These are phyloP conservation scores for Hesperophylax magnus DNA, from an alignment of 1,140 invertebrate genomes.

Conservation along the genomic window DNA sequence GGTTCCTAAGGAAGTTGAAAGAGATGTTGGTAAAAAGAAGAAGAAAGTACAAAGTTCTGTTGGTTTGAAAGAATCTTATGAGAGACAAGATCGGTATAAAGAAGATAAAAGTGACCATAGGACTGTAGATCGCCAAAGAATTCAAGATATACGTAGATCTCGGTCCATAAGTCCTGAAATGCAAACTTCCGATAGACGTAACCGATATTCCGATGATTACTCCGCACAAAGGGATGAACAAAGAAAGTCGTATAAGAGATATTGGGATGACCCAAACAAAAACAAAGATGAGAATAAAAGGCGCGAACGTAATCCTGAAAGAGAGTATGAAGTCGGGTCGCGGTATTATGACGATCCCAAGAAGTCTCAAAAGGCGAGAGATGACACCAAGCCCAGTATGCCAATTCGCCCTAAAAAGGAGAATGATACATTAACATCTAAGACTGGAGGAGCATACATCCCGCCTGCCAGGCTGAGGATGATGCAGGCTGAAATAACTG, in stretches of 20 bases:
- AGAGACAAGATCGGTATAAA: neutral
- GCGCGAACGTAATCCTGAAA: neutral
- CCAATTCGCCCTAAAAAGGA: conserved; percentile 71
- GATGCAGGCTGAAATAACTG: conserved; percentile 95
- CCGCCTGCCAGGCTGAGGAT: conserved; percentile 95
- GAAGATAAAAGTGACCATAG: neutral
- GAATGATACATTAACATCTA: conserved; percentile 82
- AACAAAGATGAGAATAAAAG: conserved; percentile 26
- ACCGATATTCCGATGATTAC: neutral
- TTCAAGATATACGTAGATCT: neutral
- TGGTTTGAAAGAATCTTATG: too few species aligned
- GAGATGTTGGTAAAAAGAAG: too few species aligned
- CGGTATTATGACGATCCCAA: conserved; percentile 51
- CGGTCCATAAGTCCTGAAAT: conserved; percentile 6
- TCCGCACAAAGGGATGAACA: conserved; percentile 17
- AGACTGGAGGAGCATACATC: conserved; percentile 97
- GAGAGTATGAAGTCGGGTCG: conserved; percentile 48
- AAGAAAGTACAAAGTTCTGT: too few species aligned
- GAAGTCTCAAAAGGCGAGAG: conserved; percentile 24
- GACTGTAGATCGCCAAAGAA: neutral
- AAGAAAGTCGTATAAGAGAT: conserved; percentile 34
- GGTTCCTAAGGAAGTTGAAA: neutral
- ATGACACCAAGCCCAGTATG: conserved; percentile 43
- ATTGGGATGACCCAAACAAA: conserved; percentile 39
- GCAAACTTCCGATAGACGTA: neutral